phyloP scores from a whole-genome alignment of 2,888 invertebrate genomes.

The Lycocerus yunnanus region DNA sequence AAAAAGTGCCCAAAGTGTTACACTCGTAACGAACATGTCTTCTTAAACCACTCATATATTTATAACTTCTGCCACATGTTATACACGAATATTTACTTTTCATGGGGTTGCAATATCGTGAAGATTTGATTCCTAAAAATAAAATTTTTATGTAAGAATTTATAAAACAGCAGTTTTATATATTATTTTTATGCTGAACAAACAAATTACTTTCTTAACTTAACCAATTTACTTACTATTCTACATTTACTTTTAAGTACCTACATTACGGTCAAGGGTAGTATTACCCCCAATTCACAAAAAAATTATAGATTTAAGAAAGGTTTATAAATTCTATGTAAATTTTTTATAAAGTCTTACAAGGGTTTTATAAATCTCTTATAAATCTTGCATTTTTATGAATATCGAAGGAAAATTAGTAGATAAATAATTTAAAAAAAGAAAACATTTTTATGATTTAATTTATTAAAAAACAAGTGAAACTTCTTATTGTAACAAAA shows the following conservation, averaged over 20 bases:
- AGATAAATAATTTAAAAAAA: too few species aligned
- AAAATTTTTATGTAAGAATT: not conserved
- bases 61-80: conserved; percentile 9
- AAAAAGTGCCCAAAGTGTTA: conserved; percentile 1
- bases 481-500: not conserved
- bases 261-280: not conserved
- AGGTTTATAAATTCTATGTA: too few species aligned
- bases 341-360: too few species aligned
- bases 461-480: not conserved
- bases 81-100: not conserved
- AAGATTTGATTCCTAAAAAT: not conserved
- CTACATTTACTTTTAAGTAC: not conserved
- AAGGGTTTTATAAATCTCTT: too few species aligned
- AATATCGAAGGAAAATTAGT: too few species aligned
- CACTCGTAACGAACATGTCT: conserved; percentile 20
- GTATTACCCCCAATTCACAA: not conserved
- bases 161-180: not conserved
- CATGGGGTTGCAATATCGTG: not conserved
- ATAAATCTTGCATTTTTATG: too few species aligned
- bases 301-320: too few species aligned
- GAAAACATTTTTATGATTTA: not conserved
- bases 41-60: conserved; percentile 3
- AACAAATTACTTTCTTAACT: not conserved
- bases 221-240: not conserved
- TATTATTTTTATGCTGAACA: not conserved